A percentile compares a stretch with the other conserved stretches of the same genome.
Conservation (phyloP, 2,888 invertebrate species). For the Lithosia quadra region DNA sequence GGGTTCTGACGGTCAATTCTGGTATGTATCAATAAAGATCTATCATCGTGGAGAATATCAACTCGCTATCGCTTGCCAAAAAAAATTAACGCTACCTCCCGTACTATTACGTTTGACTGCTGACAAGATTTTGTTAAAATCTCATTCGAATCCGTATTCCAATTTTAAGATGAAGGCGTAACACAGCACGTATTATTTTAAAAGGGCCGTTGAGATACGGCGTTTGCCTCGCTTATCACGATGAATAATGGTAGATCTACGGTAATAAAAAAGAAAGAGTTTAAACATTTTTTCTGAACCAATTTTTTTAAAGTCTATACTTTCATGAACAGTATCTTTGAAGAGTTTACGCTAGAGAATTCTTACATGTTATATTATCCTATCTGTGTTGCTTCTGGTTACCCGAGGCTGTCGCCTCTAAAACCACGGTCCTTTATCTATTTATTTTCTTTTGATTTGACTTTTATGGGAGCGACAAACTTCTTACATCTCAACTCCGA, state of each 20-base stretch:
- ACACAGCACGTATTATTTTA: not conserved
- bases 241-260: not conserved
- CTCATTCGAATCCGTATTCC: not conserved
- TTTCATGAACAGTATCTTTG: not conserved
- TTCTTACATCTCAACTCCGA: too few relatives aligned
- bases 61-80: too few relatives aligned
- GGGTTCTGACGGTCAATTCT: too few relatives aligned
- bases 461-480: too few relatives aligned
- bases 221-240: not conserved
- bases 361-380: not conserved
- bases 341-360: not conserved
- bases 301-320: not conserved
- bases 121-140: not conserved
- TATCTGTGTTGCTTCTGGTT: too few relatives aligned
- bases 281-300: not conserved
- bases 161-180: not conserved
- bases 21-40: too few relatives aligned
- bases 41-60: too few relatives aligned
- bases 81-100: too few relatives aligned
- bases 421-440: not conserved
- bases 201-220: not conserved
- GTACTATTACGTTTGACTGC: not conserved
- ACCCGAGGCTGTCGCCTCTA: not conserved
- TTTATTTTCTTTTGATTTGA: not conserved
- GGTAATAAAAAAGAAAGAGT: conserved; percentile 1